These are phyloP conservation scores for Anas acuta DNA, from an alignment of 2,797 vertebrate genomes.

Conservation along the genomic window DNA sequence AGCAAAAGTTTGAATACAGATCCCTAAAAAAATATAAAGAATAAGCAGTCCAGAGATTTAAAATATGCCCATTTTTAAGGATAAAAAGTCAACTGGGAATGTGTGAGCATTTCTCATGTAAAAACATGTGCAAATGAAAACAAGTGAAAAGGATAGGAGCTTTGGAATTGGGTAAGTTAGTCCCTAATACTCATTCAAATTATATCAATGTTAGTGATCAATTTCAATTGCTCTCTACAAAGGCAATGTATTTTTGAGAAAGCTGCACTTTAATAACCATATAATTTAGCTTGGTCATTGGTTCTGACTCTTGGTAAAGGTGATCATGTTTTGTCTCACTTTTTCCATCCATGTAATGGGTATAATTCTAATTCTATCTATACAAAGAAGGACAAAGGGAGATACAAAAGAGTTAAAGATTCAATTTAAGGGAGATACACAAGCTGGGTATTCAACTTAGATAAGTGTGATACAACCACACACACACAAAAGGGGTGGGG, in stretches of 20 bases:
- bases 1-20: neutral
- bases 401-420: neutral
- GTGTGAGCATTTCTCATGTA: neutral
- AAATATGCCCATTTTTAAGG: neutral
- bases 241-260: neutral
- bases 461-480: neutral
- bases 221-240: neutral
- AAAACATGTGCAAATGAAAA: neutral
- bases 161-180: neutral
- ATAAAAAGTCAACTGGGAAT: neutral
- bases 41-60: neutral
- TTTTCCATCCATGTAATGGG: neutral
- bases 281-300: neutral
- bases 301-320: neutral
- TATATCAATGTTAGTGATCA: neutral
- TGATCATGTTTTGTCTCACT: neutral
- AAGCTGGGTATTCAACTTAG: neutral
- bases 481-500: too few species aligned
- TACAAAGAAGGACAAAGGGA: neutral
- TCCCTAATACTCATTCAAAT: neutral
- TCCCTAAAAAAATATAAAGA: neutral
- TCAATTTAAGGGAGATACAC: neutral
- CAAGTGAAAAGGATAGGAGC: neutral
- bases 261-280: neutral
- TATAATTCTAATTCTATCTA: neutral